A percentile compares a stretch with the other conserved stretches of the same genome.
Conservation (phyloP, 2,888 invertebrate species). For the Morpho helenor region DNA sequence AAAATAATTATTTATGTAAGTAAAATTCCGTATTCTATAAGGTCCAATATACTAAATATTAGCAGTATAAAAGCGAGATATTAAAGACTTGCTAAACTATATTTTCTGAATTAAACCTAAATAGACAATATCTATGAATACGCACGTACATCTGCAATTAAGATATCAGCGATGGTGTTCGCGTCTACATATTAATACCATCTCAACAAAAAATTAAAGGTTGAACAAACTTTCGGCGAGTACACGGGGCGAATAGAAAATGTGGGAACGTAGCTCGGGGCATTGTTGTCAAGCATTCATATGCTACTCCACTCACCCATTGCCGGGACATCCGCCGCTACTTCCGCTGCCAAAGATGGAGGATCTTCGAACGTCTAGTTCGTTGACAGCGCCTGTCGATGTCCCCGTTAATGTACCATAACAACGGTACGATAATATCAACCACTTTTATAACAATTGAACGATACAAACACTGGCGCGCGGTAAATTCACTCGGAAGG, state of each 20-base stretch:
- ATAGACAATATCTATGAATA: not conserved
- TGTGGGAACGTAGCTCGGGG: slow-evolving; percentile 63
- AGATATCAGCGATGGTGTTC: slow-evolving; percentile 3
- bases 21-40: too few relatives aligned
- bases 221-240: slow-evolving; percentile 74
- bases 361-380: slow-evolving; percentile 65
- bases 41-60: too few relatives aligned
- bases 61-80: not conserved
- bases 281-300: slow-evolving; percentile 73
- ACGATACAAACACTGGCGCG: slow-evolving; percentile 22
- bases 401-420: slow-evolving; percentile 45
- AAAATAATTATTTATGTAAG: too few relatives aligned
- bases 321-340: slow-evolving; percentile 73
- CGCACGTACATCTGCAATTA: not conserved
- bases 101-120: not conserved
- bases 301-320: slow-evolving; percentile 73
- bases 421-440: slow-evolving; percentile 39
- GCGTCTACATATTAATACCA: slow-evolving; percentile 38
- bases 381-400: slow-evolving; percentile 63
- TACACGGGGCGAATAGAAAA: slow-evolving; percentile 73
- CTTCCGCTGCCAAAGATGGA: slow-evolving; percentile 79
- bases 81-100: not conserved
- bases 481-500: slow-evolving; percentile 26
- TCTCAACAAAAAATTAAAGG: slow-evolving; percentile 69
- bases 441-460: slow-evolving; percentile 31